A percentile compares a stretch with the other conserved stretches of the same genome.
phyloP scores from a whole-genome alignment of 2,888 invertebrate genomes.

The Plagiodera versicolora region DNA sequence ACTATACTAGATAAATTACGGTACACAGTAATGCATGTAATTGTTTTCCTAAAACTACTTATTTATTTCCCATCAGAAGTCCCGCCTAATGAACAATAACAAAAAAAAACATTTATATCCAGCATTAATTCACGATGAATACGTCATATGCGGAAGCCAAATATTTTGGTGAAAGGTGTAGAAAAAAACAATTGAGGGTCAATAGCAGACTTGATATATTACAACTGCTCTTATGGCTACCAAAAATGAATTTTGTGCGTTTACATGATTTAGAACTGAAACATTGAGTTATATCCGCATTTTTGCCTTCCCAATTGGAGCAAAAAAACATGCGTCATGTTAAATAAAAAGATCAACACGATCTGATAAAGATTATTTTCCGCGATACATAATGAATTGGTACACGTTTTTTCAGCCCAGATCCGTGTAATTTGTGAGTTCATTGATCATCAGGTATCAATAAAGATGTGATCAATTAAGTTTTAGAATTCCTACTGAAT shows the following conservation, averaged over 20 bases:
- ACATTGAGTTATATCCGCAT: neutral
- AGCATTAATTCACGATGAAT: too few species aligned
- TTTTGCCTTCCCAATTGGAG: neutral
- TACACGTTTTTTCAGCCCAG: neutral
- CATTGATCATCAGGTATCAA: neutral
- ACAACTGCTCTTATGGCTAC: too few species aligned
- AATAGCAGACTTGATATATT: neutral
- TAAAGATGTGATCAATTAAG: neutral
- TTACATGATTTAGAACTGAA: neutral
- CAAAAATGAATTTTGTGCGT: neutral
- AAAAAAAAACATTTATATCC: too few species aligned
- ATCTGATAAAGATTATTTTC: neutral
- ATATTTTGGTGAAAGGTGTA: slow-evolving; percentile 7
- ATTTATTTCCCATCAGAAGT: too few species aligned
- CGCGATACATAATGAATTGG: neutral
- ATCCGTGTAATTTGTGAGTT: neutral
- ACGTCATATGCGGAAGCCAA: slow-evolving; percentile 10
- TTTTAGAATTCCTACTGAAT: too few species aligned
- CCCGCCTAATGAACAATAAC: too few species aligned
- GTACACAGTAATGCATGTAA: too few species aligned
- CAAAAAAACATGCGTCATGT: neutral
- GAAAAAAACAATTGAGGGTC: slow-evolving; percentile 6
- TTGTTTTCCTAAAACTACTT: too few species aligned
- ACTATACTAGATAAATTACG: too few species aligned
- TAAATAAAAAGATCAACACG: neutral